A percentile compares a stretch with the other conserved stretches of the same genome.
Evolutionary conservation across 2,888 invertebrate genomes (phyloP).

Genomic region (Sphecodes monilicornis): DNA sequence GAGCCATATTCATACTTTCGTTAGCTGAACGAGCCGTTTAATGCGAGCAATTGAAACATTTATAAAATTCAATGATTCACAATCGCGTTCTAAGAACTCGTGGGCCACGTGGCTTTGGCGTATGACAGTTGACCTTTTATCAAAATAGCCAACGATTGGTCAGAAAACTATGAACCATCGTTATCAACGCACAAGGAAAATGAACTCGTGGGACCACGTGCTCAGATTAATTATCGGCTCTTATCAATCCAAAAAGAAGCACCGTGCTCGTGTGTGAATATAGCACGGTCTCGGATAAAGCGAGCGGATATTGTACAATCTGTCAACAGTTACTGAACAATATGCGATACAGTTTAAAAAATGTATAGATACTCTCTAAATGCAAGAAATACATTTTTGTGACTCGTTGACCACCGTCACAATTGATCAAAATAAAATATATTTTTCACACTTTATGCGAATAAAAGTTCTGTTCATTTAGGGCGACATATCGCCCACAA

Average conservation of each 20-base stretch:
- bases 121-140: constrained; percentile 60
- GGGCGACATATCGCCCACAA: no score
- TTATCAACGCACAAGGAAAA: constrained; percentile 61
- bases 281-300: not conserved
- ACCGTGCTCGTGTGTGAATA: constrained; percentile 11
- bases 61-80: constrained; percentile 39
- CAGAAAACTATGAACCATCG: constrained; percentile 68
- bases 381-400: not conserved
- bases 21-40: not conserved
- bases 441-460: no score
- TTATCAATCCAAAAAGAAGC: constrained; percentile 28
- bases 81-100: constrained; percentile 28
- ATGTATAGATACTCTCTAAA: not conserved
- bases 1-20: not conserved
- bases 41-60: constrained; percentile 29
- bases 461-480: no score
- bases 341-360: not conserved
- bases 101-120: constrained; percentile 46
- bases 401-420: not conserved
- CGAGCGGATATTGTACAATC: not conserved
- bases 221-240: constrained; percentile 27
- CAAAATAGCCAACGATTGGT: constrained; percentile 64
- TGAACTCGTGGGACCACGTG: constrained; percentile 58
- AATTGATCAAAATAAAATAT: no score
- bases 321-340: not conserved